These are phyloP conservation scores for Lytechinus variegatus DNA, from an alignment of 35 echinoderm and acorn worm genomes.

Conservation along the genomic window DNA sequence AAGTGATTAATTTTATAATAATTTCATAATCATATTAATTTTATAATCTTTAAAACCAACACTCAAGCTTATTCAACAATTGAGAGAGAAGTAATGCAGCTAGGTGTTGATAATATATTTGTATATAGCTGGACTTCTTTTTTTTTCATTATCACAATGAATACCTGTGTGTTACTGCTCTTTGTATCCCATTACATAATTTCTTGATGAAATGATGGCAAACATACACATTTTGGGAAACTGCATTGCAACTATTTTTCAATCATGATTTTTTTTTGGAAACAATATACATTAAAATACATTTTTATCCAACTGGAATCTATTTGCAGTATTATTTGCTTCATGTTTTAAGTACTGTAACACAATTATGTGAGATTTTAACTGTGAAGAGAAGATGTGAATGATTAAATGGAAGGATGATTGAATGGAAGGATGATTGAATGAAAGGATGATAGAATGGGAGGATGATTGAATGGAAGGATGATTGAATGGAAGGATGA, in stretches of 20 bases:
- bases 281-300: background rate
- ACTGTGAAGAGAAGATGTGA: background rate
- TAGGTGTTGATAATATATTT: too few relatives aligned
- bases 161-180: background rate
- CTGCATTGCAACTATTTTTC: background rate
- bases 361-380: background rate
- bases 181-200: background rate
- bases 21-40: too few relatives aligned
- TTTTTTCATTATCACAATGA: too few relatives aligned
- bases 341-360: background rate
- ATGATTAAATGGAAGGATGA: background rate
- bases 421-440: too few relatives aligned
- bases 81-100: too few relatives aligned
- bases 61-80: too few relatives aligned
- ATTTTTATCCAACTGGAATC: background rate
- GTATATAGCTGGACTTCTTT: too few relatives aligned
- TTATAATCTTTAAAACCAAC: too few relatives aligned
- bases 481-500: too few relatives aligned
- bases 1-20: too few relatives aligned
- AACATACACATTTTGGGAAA: background rate
- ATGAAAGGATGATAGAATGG: too few relatives aligned
- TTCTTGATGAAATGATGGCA: background rate
- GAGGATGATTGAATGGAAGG: too few relatives aligned
- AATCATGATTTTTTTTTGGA: conserved; percentile 9
- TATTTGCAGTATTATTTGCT: background rate